Percentiles rank a stretch among this genome's conserved stretches.
phyloP scores from a whole-genome alignment of 2,888 invertebrate genomes.

The Ectobius pallidus region DNA sequence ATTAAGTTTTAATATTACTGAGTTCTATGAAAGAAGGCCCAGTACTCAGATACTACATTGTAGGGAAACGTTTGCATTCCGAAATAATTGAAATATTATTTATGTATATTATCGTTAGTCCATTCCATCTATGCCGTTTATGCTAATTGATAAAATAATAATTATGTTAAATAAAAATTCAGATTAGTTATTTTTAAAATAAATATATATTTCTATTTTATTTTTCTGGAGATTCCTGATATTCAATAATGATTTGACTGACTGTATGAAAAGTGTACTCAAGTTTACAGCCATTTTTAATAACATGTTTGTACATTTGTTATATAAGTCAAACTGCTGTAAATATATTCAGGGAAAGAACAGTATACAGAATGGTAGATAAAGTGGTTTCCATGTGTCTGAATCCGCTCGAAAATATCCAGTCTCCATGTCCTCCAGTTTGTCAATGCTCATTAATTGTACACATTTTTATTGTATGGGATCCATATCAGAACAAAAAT shows the following conservation, averaged over 20 bases:
- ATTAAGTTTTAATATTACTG: background rate
- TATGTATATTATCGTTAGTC: background rate
- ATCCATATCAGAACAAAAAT: background rate
- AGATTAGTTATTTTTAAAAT: background rate
- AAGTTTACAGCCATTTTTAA: background rate
- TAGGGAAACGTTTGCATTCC: background rate
- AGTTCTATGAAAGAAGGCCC: background rate
- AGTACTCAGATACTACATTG: background rate
- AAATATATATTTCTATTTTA: background rate
- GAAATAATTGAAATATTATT: background rate
- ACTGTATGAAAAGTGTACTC: background rate
- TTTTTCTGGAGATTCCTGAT: background rate
- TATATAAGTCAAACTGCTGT: background rate
- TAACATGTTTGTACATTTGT: background rate
- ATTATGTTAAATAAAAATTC: background rate
- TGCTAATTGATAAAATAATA: background rate
- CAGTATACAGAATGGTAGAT: background rate
- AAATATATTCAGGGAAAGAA: constrained; percentile 1
- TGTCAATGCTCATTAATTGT: background rate
- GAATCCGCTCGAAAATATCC: background rate
- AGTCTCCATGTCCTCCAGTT: too few relatives aligned
- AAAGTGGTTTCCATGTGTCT: background rate
- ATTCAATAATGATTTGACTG: background rate
- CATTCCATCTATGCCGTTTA: background rate
- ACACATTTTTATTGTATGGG: background rate